Conservation (phyloP, 1,140 invertebrate species). For the Hylaeus anthracinus region DNA sequence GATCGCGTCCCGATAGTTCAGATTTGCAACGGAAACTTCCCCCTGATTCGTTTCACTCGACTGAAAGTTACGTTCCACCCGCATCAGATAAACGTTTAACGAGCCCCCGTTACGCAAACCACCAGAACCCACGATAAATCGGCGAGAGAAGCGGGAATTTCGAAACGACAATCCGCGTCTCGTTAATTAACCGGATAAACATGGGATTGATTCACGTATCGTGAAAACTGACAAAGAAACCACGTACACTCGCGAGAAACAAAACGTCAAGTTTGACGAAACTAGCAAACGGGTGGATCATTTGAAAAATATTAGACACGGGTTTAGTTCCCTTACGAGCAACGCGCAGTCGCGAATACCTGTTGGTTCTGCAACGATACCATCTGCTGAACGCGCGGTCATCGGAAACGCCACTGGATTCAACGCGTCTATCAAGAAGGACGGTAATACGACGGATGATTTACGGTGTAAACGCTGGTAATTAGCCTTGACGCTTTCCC, state of each 20-base stretch:
- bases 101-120: constrained; percentile 22
- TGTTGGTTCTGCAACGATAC: constrained; percentile 26
- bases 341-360: constrained; percentile 4
- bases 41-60: not conserved
- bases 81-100: constrained; percentile 32
- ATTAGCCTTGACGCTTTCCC: constrained; percentile 66
- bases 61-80: not conserved
- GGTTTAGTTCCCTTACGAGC: too few species aligned
- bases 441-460: constrained; percentile 38
- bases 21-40: too few species aligned
- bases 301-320: too few species aligned
- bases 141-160: not conserved
- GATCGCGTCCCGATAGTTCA: constrained; percentile 2
- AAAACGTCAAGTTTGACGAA: too few species aligned
- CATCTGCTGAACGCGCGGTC: constrained; percentile 19
- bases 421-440: constrained; percentile 37
- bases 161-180: not conserved
- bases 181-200: constrained; percentile 20
- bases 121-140: not conserved
- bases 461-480: constrained; percentile 41
- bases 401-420: constrained; percentile 31
- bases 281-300: too few species aligned
- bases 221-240: too few species aligned
- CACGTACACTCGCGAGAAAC: too few species aligned
- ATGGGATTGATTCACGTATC: not conserved